Percentiles rank a stretch among this genome's conserved stretches.
These are phyloP conservation scores for Mimachlamys varia DNA, from an alignment of 2,888 invertebrate genomes.

Conservation along the genomic window DNA sequence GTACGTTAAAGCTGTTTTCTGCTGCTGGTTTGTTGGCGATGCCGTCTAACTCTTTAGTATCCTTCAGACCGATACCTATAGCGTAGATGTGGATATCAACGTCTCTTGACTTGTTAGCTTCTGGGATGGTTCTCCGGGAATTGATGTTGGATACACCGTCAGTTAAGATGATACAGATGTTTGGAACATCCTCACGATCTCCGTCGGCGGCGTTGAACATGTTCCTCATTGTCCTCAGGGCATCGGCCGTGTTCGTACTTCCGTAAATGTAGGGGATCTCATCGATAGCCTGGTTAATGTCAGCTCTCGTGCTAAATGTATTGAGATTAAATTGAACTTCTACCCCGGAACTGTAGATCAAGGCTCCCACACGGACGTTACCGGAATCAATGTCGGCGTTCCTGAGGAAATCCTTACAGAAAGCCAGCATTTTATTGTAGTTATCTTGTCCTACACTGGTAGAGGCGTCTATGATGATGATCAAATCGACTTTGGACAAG, in stretches of 20 bases:
- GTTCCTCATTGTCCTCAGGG: constrained; percentile 68
- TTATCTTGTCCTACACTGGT: constrained; percentile 65
- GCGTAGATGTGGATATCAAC: constrained; percentile 64
- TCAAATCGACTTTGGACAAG: constrained; percentile 59
- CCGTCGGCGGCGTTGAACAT: constrained; percentile 42
- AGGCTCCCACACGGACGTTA: constrained; percentile 66
- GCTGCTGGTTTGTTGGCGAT: constrained; percentile 67
- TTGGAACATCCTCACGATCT: constrained; percentile 59
- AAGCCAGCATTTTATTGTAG: constrained; percentile 61
- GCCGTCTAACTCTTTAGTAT: constrained; percentile 67
- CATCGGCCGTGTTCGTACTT: constrained; percentile 76
- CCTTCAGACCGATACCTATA: constrained; percentile 66
- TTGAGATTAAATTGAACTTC: constrained; percentile 70
- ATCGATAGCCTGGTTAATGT: constrained; percentile 46
- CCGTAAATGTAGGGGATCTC: constrained; percentile 69
- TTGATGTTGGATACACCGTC: constrained; percentile 78
- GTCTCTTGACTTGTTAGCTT: constrained; percentile 64
- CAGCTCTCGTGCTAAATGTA: constrained; percentile 51
- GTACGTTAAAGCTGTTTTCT: constrained; percentile 65
- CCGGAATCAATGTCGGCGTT: constrained; percentile 63
- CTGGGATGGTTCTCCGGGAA: constrained; percentile 68
- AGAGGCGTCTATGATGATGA: constrained; percentile 68
- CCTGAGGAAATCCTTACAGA: constrained; percentile 48
- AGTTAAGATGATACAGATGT: constrained; percentile 72
- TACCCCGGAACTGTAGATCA: constrained; percentile 67